These are phyloP conservation scores for Phalanger gymnotis DNA, from an alignment of 2,797 vertebrate species.

Conservation along the genomic window DNA sequence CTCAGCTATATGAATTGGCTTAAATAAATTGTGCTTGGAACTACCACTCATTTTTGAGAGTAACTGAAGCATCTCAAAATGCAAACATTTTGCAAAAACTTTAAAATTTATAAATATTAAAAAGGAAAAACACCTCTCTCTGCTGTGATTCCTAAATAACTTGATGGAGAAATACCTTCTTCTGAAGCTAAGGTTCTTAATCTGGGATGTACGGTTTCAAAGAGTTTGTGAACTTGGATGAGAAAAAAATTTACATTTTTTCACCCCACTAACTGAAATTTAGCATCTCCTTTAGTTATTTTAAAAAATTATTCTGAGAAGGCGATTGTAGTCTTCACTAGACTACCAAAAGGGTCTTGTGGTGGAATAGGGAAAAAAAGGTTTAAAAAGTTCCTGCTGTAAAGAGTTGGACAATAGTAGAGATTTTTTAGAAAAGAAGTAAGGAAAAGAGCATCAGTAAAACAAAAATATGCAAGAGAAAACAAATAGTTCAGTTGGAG, in stretches of 20 bases:
- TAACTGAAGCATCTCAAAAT: not conserved
- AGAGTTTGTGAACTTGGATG: not conserved
- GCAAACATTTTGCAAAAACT: not conserved
- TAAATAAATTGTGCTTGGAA: not conserved
- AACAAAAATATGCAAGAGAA: not conserved
- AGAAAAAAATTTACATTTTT: not conserved
- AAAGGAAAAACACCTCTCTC: not conserved
- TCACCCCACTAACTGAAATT: not conserved
- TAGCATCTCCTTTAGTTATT: not conserved
- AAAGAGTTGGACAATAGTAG: not conserved
- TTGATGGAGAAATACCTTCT: not conserved
- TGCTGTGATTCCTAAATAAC: not conserved
- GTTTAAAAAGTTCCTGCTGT: not conserved
- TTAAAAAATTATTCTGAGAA: not conserved
- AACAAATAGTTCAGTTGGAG: not conserved
- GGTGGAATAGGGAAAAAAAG: not conserved
- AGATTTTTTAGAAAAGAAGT: not conserved
- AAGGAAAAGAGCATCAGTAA: not conserved
- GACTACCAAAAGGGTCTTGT: not conserved
- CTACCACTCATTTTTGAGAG: not conserved
- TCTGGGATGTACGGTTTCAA: not conserved
- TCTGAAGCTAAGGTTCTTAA: not conserved
- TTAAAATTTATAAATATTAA: not conserved
- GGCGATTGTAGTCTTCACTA: not conserved
- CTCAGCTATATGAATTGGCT: not conserved